Percentiles rank a stretch among this genome's conserved stretches.
Evolutionary conservation across 2,797 vertebrate species (phyloP).

Genomic region (Perodicticus potto): DNA sequence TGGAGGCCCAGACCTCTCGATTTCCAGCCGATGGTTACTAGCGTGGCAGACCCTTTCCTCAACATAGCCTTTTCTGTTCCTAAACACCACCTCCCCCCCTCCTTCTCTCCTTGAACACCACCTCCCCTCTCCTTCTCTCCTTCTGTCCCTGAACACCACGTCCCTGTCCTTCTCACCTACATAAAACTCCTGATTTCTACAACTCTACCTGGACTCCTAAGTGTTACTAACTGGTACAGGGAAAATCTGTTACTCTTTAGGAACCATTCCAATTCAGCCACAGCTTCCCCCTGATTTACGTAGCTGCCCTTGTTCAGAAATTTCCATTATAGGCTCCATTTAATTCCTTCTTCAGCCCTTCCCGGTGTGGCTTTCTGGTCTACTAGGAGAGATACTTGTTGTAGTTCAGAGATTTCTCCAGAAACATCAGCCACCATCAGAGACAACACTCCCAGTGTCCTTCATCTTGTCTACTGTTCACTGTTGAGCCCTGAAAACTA

Average conservation of each 20-base stretch:
- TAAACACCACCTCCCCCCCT: no score
- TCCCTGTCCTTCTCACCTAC: no score
- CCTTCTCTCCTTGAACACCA: no score
- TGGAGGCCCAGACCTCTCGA: background rate
- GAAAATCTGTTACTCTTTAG: background rate
- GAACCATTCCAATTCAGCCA: background rate
- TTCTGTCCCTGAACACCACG: no score
- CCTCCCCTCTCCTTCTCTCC: no score
- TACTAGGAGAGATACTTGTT: background rate
- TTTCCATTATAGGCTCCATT: background rate
- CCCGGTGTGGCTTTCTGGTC: background rate
- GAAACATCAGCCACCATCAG: background rate
- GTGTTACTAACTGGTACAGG: background rate
- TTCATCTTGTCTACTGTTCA: background rate
- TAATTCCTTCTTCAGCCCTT: background rate
- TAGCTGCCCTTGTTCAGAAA: background rate
- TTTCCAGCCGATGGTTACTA: background rate
- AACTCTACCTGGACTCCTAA: background rate
- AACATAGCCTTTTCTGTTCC: background rate
- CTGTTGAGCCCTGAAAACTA: background rate
- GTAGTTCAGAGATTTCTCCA: background rate
- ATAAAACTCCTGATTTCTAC: no score
- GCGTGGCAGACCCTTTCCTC: background rate
- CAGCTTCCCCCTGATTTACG: background rate
- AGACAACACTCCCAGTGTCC: background rate